phyloP scores from a whole-genome alignment of 2,797 vertebrate genomes.

The Pogonophryne albipinna region DNA sequence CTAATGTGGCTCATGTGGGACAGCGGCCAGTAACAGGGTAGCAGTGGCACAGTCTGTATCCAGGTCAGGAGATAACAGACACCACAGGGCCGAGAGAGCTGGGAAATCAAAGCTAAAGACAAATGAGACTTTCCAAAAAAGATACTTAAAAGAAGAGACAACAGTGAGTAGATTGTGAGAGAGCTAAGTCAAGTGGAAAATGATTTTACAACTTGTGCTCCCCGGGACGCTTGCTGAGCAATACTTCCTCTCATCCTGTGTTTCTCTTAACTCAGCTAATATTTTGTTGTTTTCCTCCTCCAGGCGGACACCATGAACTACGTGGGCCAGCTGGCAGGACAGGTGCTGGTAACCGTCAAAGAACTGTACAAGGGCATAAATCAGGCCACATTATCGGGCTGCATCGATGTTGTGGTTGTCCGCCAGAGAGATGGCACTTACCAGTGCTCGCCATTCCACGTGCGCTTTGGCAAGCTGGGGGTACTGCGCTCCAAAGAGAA shows the following conservation, averaged over 20 bases:
- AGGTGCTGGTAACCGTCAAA: constrained; percentile 96
- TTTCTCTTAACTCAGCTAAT: constrained; percentile 19
- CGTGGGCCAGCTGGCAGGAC: constrained; percentile 97
- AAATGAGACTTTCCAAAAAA: constrained; percentile 16
- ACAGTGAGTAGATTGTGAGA: constrained; percentile 2
- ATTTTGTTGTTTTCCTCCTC: constrained; percentile 1
- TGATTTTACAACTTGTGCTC: neutral
- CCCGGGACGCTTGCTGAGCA: constrained; percentile 12
- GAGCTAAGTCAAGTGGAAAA: constrained; percentile 20
- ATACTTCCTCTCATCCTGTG: constrained; percentile 1
- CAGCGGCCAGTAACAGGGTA: constrained; percentile 41
- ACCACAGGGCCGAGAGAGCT: constrained; percentile 31
- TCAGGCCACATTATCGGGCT: constrained; percentile 96
- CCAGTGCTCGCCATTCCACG: constrained; percentile 97
- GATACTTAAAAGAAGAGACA: constrained; percentile 23
- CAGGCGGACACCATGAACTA: constrained; percentile 98
- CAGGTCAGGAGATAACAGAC: constrained; percentile 64
- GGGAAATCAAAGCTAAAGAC: constrained; percentile 21
- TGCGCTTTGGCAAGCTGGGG: constrained; percentile 97
- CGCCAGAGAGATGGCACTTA: constrained; percentile 93
- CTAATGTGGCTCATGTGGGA: constrained; percentile 51
- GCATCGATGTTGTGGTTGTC: constrained; percentile 97
- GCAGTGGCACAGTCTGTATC: constrained; percentile 48
- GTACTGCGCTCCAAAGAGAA: constrained; percentile 98
- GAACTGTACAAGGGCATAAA: constrained; percentile 99